Conservation (phyloP, 1,140 invertebrate species). For the Drosophila paulistorum region DNA sequence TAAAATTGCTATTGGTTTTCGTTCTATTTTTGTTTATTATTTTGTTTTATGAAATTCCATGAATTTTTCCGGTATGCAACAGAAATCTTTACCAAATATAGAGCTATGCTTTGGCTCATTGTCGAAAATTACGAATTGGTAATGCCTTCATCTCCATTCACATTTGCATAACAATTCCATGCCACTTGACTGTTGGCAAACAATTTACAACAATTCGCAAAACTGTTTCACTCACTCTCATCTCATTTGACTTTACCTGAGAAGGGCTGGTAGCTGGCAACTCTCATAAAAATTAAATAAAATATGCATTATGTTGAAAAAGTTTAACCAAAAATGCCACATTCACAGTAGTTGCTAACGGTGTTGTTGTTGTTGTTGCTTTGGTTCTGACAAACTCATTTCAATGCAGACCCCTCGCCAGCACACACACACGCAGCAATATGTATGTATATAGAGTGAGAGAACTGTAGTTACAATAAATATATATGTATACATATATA, state of each 20-base stretch:
- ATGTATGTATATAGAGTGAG: neutral
- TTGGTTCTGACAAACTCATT: slow-evolving; percentile 42
- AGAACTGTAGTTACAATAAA: slow-evolving; percentile 76
- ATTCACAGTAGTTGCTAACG: slow-evolving; percentile 24
- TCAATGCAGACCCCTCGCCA: slow-evolving; percentile 36
- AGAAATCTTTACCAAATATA: neutral
- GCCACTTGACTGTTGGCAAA: slow-evolving; percentile 73
- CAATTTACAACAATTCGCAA: slow-evolving; percentile 58
- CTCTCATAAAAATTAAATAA: slow-evolving; percentile 74
- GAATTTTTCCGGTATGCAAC: neutral
- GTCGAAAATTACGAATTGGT: slow-evolving; percentile 15
- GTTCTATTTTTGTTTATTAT: too few species aligned
- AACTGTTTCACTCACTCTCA: slow-evolving; percentile 3
- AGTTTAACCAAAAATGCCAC: slow-evolving; percentile 67
- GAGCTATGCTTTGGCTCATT: slow-evolving; percentile 1
- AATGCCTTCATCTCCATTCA: slow-evolving; percentile 21
- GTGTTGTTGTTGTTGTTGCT: slow-evolving; percentile 35
- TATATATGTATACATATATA: slow-evolving; percentile 37
- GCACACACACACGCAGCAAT: slow-evolving; percentile 5
- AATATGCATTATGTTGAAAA: slow-evolving; percentile 69
- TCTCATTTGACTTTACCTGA: neutral
- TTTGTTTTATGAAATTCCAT: neutral
- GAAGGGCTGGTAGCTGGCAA: slow-evolving; percentile 27
- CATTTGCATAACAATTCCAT: slow-evolving; percentile 60
- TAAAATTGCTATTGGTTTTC: too few species aligned